Conservation (phyloP, 2,113 vertebrate genomes). For the Psephotus haematonotus region DNA sequence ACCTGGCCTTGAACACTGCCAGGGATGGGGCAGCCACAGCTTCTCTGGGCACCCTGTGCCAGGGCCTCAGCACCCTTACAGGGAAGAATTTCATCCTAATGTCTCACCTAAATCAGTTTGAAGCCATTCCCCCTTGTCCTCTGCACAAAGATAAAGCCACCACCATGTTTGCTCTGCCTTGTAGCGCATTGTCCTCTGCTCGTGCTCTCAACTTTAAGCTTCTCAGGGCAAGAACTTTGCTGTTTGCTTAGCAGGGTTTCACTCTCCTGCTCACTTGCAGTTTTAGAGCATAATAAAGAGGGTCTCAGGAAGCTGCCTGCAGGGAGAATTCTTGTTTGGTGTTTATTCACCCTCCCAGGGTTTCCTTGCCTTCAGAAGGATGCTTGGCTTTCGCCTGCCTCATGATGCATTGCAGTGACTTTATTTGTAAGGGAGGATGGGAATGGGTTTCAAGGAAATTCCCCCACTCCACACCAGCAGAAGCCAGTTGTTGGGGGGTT, state of each 20-base stretch:
- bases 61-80: not conserved
- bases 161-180: not conserved
- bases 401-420: not conserved
- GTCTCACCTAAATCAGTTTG: not conserved
- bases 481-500: not conserved
- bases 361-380: not conserved
- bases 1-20: not conserved
- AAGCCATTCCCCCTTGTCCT: not conserved
- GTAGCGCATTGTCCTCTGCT: not conserved
- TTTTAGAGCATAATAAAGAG: not conserved
- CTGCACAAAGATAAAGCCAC: not conserved
- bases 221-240: not conserved
- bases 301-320: not conserved
- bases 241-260: not conserved
- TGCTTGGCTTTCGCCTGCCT: accelerated
- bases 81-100: not conserved
- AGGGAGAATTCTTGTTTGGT: not conserved
- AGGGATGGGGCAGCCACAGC: not conserved
- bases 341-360: not conserved
- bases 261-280: not conserved
- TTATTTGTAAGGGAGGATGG: not conserved
- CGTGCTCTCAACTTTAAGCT: not conserved
- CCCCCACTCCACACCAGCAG: not conserved
- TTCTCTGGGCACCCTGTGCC: not conserved
- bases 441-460: not conserved